A percentile compares a stretch with the other conserved stretches of the same genome.
These are phyloP conservation scores for Meloidogyne chitwoodi DNA, from an alignment of 1,140 invertebrate genomes.

Conservation along the genomic window DNA sequence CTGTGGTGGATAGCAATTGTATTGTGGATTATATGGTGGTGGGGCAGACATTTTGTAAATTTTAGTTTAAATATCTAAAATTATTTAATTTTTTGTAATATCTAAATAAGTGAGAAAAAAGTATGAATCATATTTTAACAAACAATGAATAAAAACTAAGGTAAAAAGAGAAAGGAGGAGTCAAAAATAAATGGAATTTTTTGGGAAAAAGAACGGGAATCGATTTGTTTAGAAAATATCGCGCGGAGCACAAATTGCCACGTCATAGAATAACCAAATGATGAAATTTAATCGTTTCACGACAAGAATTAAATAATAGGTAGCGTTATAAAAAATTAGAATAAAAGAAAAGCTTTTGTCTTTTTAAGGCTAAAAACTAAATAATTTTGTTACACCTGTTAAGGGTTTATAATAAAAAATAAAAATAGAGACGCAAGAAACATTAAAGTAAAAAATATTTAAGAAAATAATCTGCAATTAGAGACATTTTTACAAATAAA, in stretches of 20 bases:
- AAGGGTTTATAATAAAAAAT: too few relatives aligned
- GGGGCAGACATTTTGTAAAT: constrained; percentile 20
- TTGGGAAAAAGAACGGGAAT: not conserved
- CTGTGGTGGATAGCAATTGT: constrained; percentile 16
- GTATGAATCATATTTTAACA: not conserved
- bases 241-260: not conserved
- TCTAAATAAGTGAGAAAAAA: not conserved
- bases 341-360: too few relatives aligned
- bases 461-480: too few relatives aligned
- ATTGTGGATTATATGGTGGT: constrained; percentile 25
- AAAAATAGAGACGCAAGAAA: too few relatives aligned
- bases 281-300: not conserved
- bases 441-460: too few relatives aligned
- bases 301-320: too few relatives aligned
- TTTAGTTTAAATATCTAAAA: not conserved
- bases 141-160: not conserved
- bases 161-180: not conserved
- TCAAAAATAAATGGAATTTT: not conserved
- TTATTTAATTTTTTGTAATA: not conserved
- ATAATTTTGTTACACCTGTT: too few relatives aligned
- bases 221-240: not conserved
- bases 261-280: not conserved
- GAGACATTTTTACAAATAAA: not conserved
- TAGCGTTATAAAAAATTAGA: too few relatives aligned
- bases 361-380: too few relatives aligned